Evolutionary conservation across 2,113 vertebrate genomes (phyloP), one percentile per base, ranked within the genome.

Genomic region (Melanerpes formicivorus): DNA sequence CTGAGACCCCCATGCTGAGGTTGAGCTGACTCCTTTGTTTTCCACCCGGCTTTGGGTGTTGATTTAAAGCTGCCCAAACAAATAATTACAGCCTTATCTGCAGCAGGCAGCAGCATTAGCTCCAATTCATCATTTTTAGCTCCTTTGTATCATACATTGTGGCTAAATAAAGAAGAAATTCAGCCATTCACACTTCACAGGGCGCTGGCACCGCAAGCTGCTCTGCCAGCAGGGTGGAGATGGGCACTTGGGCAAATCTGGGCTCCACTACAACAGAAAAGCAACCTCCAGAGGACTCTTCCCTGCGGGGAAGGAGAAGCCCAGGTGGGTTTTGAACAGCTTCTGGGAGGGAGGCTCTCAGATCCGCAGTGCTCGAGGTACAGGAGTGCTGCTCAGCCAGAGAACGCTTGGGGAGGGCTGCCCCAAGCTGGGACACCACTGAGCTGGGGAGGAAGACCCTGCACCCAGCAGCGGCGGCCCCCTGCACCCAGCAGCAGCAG

Each of bases 31-130:
- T 84, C n/a, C 96, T 94, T 89, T 95, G 96, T 97, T 97, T 97
- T 95, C 95, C 91, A 78, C 87, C 90, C 59, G 73, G 95, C 97
- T 94, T 87, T 70, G 22, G 91, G 93, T 93, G 97, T 96, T 96
- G 97, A 97, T 97, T 97, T 95, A 97, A 97, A 95, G 96, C 96
- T 97, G 95, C 97, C 96, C 96, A 97, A 97, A 97, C 95, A 97
- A 96, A 97, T 97, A 98, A 97, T 97, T 97, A 97, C 5, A 50
- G 90, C 44, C 97, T 98, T 98, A 98, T 98, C 98, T 97, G 93
- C 91, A 96, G 97, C 97, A 96, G 93, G 69, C 97, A 97, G 97
- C 96, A 95, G 97, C 97, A 96, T 97, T 95, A 97, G 95, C 73
- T 11, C 75, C 96, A 87, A 97, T 97, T 96, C 95, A 97, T 97